These are phyloP conservation scores for Drosophila ercepeae DNA, from an alignment of 1,140 invertebrate genomes.

Conservation along the genomic window DNA sequence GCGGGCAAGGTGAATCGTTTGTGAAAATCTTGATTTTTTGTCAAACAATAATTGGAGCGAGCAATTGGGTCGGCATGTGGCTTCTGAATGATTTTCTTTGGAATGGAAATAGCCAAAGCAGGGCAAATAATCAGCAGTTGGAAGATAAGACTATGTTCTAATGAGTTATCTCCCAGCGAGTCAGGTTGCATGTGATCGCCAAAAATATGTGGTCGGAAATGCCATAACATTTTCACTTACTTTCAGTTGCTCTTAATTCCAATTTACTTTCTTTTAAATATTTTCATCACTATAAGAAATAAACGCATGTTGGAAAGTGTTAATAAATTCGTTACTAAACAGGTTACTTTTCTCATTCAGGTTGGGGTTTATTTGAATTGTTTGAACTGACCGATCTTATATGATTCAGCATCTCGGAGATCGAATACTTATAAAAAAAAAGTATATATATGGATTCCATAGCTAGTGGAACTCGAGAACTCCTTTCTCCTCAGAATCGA, in stretches of 20 bases:
- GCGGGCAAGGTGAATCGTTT: slow-evolving; percentile 31
- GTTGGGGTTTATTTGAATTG: background rate
- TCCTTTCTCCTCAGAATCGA: slow-evolving; percentile 13
- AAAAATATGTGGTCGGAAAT: background rate
- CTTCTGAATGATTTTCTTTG: slow-evolving; percentile 7
- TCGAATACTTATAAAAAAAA: background rate
- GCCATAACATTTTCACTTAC: background rate
- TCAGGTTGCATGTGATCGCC: background rate
- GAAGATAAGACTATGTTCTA: slow-evolving; percentile 20
- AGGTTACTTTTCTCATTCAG: background rate
- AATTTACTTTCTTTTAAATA: no score
- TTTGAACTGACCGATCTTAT: background rate
- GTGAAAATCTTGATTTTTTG: slow-evolving; percentile 27
- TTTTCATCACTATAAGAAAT: background rate
- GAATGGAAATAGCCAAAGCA: slow-evolving; percentile 1
- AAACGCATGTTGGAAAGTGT: background rate
- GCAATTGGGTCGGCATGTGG: slow-evolving; percentile 43
- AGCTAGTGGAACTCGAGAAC: slow-evolving; percentile 6
- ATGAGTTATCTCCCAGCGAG: slow-evolving; percentile 16
- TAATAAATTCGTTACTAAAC: background rate
- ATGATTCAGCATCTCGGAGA: slow-evolving; percentile 16
- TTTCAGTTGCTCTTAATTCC: no score
- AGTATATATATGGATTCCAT: slow-evolving; percentile 3
- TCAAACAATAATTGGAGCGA: slow-evolving; percentile 14
- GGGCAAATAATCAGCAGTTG: slow-evolving; percentile 10